Percentiles rank a stretch among this genome's conserved stretches.
These are phyloP conservation scores for Liposcelis brunnea DNA, from an alignment of 2,888 invertebrate genomes.

Conservation along the genomic window DNA sequence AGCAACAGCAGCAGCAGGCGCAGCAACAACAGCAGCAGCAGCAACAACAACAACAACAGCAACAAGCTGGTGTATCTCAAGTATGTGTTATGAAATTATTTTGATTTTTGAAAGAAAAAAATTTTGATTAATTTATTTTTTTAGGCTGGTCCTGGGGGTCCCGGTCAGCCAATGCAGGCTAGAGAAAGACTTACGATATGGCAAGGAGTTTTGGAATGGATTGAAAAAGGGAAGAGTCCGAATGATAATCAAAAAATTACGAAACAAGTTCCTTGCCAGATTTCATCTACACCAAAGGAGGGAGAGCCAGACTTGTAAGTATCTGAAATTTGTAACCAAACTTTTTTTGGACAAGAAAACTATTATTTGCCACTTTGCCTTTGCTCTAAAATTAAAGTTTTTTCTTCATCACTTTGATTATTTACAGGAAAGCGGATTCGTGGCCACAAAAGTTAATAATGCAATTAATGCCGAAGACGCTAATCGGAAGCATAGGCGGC, in stretches of 20 bases:
- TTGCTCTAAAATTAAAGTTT: slow-evolving; percentile 3
- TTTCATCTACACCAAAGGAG: slow-evolving; percentile 53
- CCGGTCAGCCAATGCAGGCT: slow-evolving; percentile 21
- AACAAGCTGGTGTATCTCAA: slow-evolving; percentile 11
- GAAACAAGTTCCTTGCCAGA: slow-evolving; percentile 58
- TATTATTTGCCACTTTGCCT: slow-evolving; percentile 8
- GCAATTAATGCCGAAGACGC: slow-evolving; percentile 85
- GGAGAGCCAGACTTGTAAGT: slow-evolving; percentile 73
- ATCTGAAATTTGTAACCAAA: slow-evolving; percentile 8
- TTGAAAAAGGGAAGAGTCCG: slow-evolving; percentile 69
- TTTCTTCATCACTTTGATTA: slow-evolving; percentile 8
- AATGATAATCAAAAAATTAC: slow-evolving; percentile 57
- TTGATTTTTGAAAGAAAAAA: too few relatives aligned
- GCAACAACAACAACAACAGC: slow-evolving; percentile 22
- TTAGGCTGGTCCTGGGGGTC: slow-evolving; percentile 17
- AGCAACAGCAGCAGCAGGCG: slow-evolving; percentile 20
- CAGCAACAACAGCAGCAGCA: slow-evolving; percentile 21
- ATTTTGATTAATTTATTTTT: background rate
- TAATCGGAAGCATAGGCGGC: slow-evolving; percentile 80
- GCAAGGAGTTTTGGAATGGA: slow-evolving; percentile 81
- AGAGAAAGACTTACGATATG: slow-evolving; percentile 45
- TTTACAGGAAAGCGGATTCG: slow-evolving; percentile 59
- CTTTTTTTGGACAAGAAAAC: slow-evolving; percentile 8
- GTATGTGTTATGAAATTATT: too few relatives aligned
- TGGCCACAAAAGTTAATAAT: slow-evolving; percentile 87